These are phyloP conservation scores for Oreochromis spilurus DNA, from an alignment of 2,113 vertebrate genomes.

Conservation along the genomic window DNA sequence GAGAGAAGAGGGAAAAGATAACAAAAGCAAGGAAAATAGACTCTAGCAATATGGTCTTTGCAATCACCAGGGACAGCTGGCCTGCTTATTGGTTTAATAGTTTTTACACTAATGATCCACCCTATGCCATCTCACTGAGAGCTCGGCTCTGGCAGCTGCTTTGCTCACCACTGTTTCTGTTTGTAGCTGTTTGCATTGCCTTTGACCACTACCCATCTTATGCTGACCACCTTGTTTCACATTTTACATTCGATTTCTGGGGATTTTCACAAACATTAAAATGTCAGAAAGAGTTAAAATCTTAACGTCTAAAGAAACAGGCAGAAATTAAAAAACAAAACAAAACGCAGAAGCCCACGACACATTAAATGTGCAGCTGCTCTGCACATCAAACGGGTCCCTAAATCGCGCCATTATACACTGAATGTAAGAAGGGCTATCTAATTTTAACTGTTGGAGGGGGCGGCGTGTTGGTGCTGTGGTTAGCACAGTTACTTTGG, in stretches of 20 bases:
- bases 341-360: background rate
- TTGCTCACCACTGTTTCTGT: background rate
- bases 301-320: background rate
- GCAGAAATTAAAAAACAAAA: background rate
- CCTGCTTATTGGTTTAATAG: conserved; percentile 8
- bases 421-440: background rate
- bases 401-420: background rate
- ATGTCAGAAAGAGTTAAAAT: background rate
- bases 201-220: background rate
- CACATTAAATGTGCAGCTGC: background rate
- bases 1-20: background rate
- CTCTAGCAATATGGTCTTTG: background rate
- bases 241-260: background rate
- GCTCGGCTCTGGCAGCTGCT: background rate
- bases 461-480: rapidly evolving
- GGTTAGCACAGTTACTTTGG: background rate
- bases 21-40: background rate
- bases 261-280: background rate
- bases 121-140: background rate
- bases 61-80: conserved; percentile 18
- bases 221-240: background rate
- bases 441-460: background rate
- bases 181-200: background rate
- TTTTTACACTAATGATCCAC: conserved; percentile 17
- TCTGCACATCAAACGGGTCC: background rate